Evolutionary conservation across 1,140 invertebrate genomes (phyloP), one percentile per base, ranked within the genome.

Genomic region (Drosophila seguyi): DNA sequence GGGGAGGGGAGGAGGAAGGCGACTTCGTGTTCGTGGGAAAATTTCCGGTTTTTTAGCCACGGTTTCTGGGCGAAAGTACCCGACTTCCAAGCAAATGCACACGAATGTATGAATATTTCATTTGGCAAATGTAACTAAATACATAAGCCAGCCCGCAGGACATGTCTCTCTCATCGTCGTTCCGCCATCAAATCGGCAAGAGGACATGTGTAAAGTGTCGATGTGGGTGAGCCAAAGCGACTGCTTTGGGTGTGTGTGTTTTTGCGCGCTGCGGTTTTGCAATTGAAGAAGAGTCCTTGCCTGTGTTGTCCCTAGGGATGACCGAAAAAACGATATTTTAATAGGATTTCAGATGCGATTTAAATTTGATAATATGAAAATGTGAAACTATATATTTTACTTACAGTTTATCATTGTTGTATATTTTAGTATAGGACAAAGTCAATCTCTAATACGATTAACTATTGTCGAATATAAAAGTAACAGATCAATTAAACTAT

Each of bases 101-200:
- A 83, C 62, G 72, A 88, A 81, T 85, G 74, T 84, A 79, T 88
- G 85, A 88, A 88, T 90, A 90, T 90, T 88, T 88, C 76, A 90
- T 90, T 59, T 74, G 52, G 68, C 69, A 90, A 84, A 88, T 90
- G 84, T 90, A 72, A 74, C 85, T 81, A 88, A 81, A 88, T 83
- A 86, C 62, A 79, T 60, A 79, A 27, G 65, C 83, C 56, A 47
- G 38, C 50, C 63, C 55, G 45, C 65, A 81, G 66, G 75, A 79
- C 73, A 66, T 29, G 73, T 63, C 62, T 77, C 62, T 77, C 75
- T 68, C 74, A 71, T 72, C 68, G 71, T 59, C 68, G 55, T 58
- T 58, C 53, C 62, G 48, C 36, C 74, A 55, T 68, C 44, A 78
- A 78, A 90, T 76, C 66, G 56, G 75, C 75, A 80, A 77, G 77